These are phyloP conservation scores for Sepiola atlantica DNA, from an alignment of 2,888 invertebrate genomes.

Conservation along the genomic window DNA sequence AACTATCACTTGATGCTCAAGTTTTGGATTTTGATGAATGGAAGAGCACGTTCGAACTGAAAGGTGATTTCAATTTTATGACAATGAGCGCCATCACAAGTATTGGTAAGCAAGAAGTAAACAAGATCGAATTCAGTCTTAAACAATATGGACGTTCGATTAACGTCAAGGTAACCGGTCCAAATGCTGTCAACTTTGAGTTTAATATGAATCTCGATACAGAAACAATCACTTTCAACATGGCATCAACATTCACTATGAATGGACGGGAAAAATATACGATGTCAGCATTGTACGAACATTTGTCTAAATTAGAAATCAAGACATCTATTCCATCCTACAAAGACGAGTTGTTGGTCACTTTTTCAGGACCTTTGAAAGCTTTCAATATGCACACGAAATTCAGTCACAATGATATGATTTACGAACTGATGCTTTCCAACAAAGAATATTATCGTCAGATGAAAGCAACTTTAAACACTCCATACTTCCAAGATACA, in stretches of 20 bases:
- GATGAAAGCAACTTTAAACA: background rate
- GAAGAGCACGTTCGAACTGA: background rate
- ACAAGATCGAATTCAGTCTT: background rate
- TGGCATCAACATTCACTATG: background rate
- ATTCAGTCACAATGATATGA: background rate
- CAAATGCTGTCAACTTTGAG: background rate
- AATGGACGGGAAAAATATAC: background rate
- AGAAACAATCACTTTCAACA: background rate
- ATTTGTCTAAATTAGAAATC: background rate
- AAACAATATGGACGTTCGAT: background rate
- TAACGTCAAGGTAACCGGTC: background rate
- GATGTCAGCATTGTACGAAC: background rate
- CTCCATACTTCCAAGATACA: slow-evolving; percentile 12
- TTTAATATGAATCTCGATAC: background rate
- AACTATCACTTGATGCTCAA: background rate
- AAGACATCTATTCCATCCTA: background rate
- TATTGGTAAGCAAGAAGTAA: slow-evolving; percentile 14
- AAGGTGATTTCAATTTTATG: background rate
- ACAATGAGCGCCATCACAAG: background rate
- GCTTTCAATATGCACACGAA: background rate
- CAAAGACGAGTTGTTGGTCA: background rate
- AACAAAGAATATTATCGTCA: slow-evolving; percentile 20
- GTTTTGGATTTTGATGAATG: background rate
- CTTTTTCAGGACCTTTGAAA: background rate
- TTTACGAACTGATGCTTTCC: background rate